Evolutionary conservation across 2,113 vertebrate genomes (phyloP).

Genomic region (Menura novaehollandiae): DNA sequence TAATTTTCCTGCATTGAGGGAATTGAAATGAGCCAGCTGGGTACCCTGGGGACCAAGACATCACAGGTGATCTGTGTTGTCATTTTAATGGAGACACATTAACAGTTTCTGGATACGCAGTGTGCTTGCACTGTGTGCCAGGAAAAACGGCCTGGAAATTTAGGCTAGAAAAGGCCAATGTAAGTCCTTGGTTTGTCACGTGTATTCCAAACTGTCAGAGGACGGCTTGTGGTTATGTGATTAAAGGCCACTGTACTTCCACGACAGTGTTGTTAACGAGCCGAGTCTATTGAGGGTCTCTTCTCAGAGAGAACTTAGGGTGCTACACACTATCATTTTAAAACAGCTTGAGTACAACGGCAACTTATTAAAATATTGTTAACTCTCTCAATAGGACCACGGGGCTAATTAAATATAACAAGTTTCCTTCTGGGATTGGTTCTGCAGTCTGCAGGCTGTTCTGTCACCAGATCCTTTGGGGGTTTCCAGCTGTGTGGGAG

Average conservation of each 20-base stretch:
- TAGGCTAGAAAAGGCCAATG: neutral
- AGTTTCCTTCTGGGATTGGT: constrained; percentile 27
- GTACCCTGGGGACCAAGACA: neutral
- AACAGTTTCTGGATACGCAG: neutral
- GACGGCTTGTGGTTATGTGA: neutral
- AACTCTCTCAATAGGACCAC: neutral
- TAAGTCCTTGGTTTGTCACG: neutral
- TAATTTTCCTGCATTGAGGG: neutral
- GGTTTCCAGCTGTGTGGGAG: constrained; percentile 42
- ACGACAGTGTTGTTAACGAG: neutral
- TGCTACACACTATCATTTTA: neutral
- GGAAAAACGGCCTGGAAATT: neutral
- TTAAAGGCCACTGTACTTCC: constrained; percentile 1
- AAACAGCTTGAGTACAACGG: neutral
- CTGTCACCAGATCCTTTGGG: neutral
- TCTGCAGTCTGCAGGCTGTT: constrained; percentile 23
- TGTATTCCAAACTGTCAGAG: neutral
- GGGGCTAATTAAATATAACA: constrained; percentile 60
- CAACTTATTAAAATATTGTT: constrained; percentile 54
- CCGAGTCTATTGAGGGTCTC: neutral
- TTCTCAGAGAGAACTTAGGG: constrained; percentile 11
- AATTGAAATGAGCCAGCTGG: neutral
- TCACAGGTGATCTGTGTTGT: neutral
- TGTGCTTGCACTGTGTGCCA: neutral
- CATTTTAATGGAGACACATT: neutral